Percentiles rank a stretch among this genome's conserved stretches.
Conservation (phyloP, 2,888 invertebrate species). For the Brachyptera risi region DNA sequence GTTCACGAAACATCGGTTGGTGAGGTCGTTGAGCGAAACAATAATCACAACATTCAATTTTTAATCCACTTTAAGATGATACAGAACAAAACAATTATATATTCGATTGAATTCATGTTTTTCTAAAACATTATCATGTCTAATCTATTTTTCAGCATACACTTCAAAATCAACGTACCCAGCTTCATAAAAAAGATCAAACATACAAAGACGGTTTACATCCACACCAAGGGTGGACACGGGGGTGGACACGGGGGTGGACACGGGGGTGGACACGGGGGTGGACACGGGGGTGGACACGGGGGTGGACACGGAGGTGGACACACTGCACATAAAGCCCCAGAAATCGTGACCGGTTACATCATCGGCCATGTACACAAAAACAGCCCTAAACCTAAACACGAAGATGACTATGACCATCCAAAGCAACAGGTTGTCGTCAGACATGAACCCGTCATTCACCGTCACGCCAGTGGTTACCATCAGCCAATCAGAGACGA, state of each 20-base stretch:
- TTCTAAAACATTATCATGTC: not conserved
- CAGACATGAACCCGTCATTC: too few species aligned
- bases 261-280: conserved; percentile 32
- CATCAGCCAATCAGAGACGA: too few species aligned
- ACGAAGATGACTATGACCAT: not conserved
- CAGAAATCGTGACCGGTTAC: conserved; percentile 28
- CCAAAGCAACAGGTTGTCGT: too few species aligned
- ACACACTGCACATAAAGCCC: conserved; percentile 32
- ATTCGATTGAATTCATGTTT: too few species aligned
- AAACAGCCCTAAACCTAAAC: not conserved
- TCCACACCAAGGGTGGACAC: conserved; percentile 46
- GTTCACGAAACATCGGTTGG: too few species aligned
- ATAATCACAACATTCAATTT: too few species aligned
- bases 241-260: not conserved
- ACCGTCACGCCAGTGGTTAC: too few species aligned
- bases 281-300: conserved; percentile 37
- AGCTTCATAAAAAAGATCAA: conserved; percentile 56
- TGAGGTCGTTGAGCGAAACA: too few species aligned
- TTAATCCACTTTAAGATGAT: too few species aligned
- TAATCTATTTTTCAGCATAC: conserved; percentile 45
- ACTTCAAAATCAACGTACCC: conserved; percentile 56
- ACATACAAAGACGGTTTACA: conserved; percentile 57
- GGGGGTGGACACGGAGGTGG: not conserved
- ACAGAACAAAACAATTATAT: too few species aligned
- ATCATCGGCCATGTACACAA: conserved; percentile 6